A percentile compares a stretch with the other conserved stretches of the same genome.
Conservation (phyloP, 2,888 invertebrate species). For the Pediacus dermestoides region DNA sequence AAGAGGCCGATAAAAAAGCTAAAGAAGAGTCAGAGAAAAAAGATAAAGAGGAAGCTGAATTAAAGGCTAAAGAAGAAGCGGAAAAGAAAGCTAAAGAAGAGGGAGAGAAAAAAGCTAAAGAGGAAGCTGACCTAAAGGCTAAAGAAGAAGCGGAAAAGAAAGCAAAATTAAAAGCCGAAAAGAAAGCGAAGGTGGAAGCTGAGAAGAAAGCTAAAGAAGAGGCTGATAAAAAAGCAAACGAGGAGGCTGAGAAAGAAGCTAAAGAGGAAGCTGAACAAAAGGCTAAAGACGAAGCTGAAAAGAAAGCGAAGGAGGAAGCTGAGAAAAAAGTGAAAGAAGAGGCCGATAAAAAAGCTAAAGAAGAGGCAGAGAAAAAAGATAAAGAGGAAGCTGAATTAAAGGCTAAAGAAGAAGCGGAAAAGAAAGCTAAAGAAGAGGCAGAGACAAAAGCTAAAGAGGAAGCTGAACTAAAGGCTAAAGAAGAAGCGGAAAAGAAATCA, state of each 20-base stretch:
- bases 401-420: slow-evolving; percentile 14
- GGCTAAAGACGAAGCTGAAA: slow-evolving; percentile 9
- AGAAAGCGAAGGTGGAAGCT: slow-evolving; percentile 18
- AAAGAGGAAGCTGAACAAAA: slow-evolving; percentile 24
- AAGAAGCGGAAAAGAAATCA: slow-evolving; percentile 17
- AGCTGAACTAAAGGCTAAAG: slow-evolving; percentile 21
- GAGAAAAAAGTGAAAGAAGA: slow-evolving; percentile 14
- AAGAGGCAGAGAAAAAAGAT: slow-evolving; percentile 21
- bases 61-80: slow-evolving; percentile 16
- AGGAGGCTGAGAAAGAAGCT: slow-evolving; percentile 18
- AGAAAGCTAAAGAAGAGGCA: slow-evolving; percentile 15
- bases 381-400: slow-evolving; percentile 18
- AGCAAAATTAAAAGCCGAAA: slow-evolving; percentile 19
- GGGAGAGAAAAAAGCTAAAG: slow-evolving; percentile 13
- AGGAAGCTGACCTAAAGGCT: slow-evolving; percentile 32
- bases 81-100: slow-evolving; percentile 15
- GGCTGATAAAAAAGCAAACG: too few species aligned
- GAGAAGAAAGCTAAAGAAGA: slow-evolving; percentile 19
- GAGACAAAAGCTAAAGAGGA: slow-evolving; percentile 25
- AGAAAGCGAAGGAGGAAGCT: slow-evolving; percentile 10
- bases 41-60: slow-evolving; percentile 15
- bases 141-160: slow-evolving; percentile 21
- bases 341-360: slow-evolving; percentile 18
- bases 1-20: slow-evolving; percentile 17
- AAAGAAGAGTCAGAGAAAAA: slow-evolving; percentile 20